phyloP scores from a whole-genome alignment of 2,888 invertebrate species.

The Coleophora flavipennella region DNA sequence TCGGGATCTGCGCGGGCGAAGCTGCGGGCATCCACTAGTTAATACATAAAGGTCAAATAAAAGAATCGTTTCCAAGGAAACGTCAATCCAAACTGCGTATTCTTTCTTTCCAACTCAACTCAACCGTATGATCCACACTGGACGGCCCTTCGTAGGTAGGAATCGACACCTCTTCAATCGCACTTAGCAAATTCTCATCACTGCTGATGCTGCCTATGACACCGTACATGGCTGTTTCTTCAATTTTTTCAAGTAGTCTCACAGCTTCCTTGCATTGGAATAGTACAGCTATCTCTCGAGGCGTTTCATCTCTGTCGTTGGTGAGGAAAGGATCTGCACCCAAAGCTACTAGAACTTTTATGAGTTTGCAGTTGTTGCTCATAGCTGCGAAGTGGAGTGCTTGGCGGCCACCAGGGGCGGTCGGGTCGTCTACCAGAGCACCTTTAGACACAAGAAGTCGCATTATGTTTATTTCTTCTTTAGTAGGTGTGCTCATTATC shows the following conservation, averaged over 20 bases:
- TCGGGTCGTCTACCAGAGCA: conserved; percentile 41
- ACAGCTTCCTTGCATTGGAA: conserved; percentile 41
- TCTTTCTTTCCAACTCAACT: no score
- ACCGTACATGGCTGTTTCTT: conserved; percentile 10
- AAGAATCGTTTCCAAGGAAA: no score
- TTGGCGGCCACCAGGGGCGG: conserved; percentile 52
- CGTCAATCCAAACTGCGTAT: no score
- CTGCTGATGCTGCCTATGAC: no score
- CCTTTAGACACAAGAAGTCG: conserved; percentile 43
- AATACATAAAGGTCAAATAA: no score
- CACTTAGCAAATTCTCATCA: no score
- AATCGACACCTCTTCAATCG: no score
- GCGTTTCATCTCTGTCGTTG: conserved; percentile 50
- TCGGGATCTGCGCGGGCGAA: no score
- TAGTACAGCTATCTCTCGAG: conserved; percentile 44
- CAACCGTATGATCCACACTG: no score
- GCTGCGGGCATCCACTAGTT: no score
- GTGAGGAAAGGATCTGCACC: conserved; percentile 40
- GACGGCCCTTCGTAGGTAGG: no score
- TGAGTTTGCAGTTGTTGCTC: conserved; percentile 50
- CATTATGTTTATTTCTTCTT: conserved; percentile 46
- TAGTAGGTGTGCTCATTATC: conserved; percentile 47
- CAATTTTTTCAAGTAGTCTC: conserved; percentile 24
- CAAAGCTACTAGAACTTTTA: conserved; percentile 36
- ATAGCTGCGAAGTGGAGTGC: conserved; percentile 67